phyloP scores from a whole-genome alignment of 2,888 invertebrate genomes.

The Allacma fusca region DNA sequence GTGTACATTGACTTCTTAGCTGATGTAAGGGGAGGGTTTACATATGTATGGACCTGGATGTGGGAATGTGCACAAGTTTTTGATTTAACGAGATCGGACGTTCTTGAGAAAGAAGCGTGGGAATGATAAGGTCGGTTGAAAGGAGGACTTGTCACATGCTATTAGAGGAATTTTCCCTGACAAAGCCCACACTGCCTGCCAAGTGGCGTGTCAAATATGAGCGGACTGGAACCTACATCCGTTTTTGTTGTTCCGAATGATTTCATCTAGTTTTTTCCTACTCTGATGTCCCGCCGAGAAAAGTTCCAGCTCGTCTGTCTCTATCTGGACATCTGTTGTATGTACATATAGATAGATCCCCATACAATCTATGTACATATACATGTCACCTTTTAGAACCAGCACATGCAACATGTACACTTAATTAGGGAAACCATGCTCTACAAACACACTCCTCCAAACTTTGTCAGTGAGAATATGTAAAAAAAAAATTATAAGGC shows the following conservation, averaged over 20 bases:
- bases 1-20: too few relatives aligned
- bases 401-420: too few relatives aligned
- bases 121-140: not conserved
- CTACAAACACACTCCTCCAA: not conserved
- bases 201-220: not conserved
- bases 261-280: not conserved
- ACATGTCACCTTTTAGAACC: too few relatives aligned
- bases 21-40: too few relatives aligned
- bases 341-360: too few relatives aligned
- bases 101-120: not conserved
- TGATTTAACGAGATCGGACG: too few relatives aligned
- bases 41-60: too few relatives aligned
- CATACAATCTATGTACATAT: not conserved
- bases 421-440: too few relatives aligned
- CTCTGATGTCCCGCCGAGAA: too few relatives aligned
- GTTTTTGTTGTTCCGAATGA: not conserved
- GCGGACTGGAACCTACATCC: not conserved
- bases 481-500: not conserved
- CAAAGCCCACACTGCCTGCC: not conserved
- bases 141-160: not conserved
- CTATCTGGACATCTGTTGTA: too few relatives aligned
- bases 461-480: not conserved
- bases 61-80: too few relatives aligned
- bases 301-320: too few relatives aligned
- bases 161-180: not conserved